A percentile compares a stretch with the other conserved stretches of the same genome.
Conservation (phyloP, 1,140 invertebrate species). For the Wiebesia pumilae region DNA sequence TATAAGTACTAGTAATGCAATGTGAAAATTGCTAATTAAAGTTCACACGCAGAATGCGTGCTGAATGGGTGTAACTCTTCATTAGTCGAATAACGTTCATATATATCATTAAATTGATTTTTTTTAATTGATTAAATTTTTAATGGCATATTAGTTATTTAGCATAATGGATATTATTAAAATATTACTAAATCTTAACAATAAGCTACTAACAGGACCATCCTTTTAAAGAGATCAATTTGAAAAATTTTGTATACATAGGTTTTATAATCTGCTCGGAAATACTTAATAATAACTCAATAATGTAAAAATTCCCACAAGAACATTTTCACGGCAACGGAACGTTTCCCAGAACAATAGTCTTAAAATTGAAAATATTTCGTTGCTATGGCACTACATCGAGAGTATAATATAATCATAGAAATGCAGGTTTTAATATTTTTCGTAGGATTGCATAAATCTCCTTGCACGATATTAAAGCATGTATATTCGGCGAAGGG, state of each 20-base stretch:
- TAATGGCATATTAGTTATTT: too few relatives aligned
- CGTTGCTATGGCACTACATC: not conserved
- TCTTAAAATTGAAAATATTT: slow-evolving; percentile 9
- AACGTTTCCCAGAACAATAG: not conserved
- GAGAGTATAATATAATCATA: not conserved
- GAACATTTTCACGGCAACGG: not conserved
- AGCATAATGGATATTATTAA: too few relatives aligned
- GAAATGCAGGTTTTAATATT: not conserved
- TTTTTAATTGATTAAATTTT: too few relatives aligned
- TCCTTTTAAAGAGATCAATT: not conserved
- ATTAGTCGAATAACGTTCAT: too few relatives aligned
- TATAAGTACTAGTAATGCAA: too few relatives aligned
- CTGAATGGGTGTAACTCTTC: too few relatives aligned
- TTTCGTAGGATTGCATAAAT: not conserved
- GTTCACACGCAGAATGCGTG: too few relatives aligned
- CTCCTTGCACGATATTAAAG: slow-evolving; percentile 1
- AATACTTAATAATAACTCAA: not conserved
- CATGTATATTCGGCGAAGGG: not conserved
- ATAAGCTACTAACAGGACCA: too few relatives aligned
- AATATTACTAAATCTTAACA: too few relatives aligned
- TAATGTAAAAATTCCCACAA: not conserved
- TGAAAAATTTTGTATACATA: not conserved
- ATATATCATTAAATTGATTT: too few relatives aligned
- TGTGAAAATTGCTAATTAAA: too few relatives aligned
- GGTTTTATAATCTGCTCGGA: not conserved